phyloP scores from a whole-genome alignment of 2,797 vertebrate genomes.

The Gambusia yucatana region DNA sequence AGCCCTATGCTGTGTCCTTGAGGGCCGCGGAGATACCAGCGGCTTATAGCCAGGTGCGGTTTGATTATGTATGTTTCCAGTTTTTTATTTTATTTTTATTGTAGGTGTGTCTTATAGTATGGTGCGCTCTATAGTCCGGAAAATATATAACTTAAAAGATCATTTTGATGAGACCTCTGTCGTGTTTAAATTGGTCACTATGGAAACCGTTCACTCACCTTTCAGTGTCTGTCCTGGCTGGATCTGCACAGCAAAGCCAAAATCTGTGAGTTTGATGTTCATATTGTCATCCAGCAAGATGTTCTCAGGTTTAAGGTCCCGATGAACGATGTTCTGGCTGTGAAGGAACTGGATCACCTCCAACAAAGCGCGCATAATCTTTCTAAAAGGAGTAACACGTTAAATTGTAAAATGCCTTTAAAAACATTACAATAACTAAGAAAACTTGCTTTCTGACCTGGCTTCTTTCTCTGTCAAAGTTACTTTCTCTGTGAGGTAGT shows the following conservation, averaged over 20 bases:
- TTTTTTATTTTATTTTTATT: too few species aligned
- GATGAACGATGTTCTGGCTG: conserved; percentile 90
- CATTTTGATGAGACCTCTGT: background rate
- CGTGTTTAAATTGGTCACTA: background rate
- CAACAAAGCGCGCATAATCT: conserved; percentile 93
- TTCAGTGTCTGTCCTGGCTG: conserved; percentile 83
- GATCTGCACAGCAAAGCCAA: conserved; percentile 93
- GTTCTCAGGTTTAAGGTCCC: conserved; percentile 97
- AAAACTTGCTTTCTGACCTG: conserved; percentile 79
- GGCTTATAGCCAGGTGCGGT: too few species aligned
- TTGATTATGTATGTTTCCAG: too few species aligned
- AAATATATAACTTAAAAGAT: background rate
- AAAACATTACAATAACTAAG: background rate
- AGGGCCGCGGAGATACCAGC: too few species aligned
- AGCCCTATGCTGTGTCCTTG: too few species aligned
- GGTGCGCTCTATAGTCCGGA: too few species aligned
- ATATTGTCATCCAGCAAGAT: conserved; percentile 94
- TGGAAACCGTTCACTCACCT: conserved; percentile 77
- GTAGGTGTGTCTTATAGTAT: too few species aligned
- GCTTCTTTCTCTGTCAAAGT: conserved; percentile 97
- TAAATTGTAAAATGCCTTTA: background rate
- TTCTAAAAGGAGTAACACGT: conserved; percentile 74
- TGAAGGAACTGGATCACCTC: conserved; percentile 93
- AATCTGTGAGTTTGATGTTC: conserved; percentile 98
- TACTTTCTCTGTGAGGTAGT: conserved; percentile 98